These are phyloP conservation scores for Eupithecia vulgata DNA, from an alignment of 2,888 invertebrate genomes.

Conservation along the genomic window DNA sequence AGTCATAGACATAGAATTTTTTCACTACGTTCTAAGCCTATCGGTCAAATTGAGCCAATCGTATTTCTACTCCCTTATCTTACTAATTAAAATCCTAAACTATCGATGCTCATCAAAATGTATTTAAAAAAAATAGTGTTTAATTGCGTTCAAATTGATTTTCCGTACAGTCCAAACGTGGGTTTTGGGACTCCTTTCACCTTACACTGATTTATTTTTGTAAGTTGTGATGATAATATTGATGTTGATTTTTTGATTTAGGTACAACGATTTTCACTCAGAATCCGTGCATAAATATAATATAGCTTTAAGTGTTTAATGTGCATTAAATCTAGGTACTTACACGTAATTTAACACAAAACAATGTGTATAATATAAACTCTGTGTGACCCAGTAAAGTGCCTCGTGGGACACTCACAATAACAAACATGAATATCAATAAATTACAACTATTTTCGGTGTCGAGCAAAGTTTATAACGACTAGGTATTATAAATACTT, in stretches of 20 bases:
- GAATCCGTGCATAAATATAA: conserved; percentile 59
- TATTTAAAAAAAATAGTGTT: no score
- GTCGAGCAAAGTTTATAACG: conserved; percentile 49
- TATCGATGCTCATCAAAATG: no score
- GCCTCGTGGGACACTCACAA: conserved; percentile 65
- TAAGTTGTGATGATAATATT: no score
- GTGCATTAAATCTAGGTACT: conserved; percentile 70
- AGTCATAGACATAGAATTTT: no score
- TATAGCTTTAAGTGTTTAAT: conserved; percentile 82
- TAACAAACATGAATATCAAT: conserved; percentile 48
- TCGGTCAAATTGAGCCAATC: no score
- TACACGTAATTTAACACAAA: conserved; percentile 53
- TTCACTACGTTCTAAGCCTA: no score
- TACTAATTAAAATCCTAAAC: no score
- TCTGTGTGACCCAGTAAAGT: conserved; percentile 54
- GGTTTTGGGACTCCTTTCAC: no score
- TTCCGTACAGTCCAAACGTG: no score
- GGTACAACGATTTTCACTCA: conserved; percentile 58
- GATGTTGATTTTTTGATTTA: neutral
- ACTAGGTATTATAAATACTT: conserved; percentile 44
- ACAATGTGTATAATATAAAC: conserved; percentile 49
- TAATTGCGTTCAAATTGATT: no score
- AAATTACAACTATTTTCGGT: conserved; percentile 45
- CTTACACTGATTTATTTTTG: no score
- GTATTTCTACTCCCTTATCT: no score